Base-by-base conservation (phyloP, 2,113 vertebrate species). In the Zosterops pallidus region DNA sequence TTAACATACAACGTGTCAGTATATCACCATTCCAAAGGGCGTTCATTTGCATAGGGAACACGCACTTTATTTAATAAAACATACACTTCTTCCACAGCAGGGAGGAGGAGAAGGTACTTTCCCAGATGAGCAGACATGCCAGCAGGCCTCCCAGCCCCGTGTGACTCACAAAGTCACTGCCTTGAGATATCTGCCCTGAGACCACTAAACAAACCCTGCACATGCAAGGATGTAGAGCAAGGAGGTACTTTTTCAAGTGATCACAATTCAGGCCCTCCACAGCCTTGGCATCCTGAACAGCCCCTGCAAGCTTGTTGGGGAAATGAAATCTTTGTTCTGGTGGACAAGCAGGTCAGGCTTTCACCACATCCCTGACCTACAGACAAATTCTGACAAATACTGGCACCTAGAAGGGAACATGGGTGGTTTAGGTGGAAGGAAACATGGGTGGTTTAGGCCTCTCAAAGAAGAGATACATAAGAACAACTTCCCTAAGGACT, bases 1-100 rank as follows among this genome's bases (percentile, higher is more conserved):
- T 96, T 95, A 88, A 88, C 82, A 64, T 83, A 44, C 33, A 60
- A 3, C 9, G 21, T 92, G 92, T 92, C 91, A 83, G 75, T 60
- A 2, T 71, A 46, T 91, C 87, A 72, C 80, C 18, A 0, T 64
- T 89, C 72, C 31, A 68, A 53, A 82, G 84, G 22, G 78, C 9
- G 2, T 55, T 80, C 79, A 37, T 93, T 93, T 93, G 78, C 93
- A 44, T 41, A 19, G 56, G 82, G 80, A 94, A 29, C 86, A 37
- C 47, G 59, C 19, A 22, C 80, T 90, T 90, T 80, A 41, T 74
- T 86, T 52, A 63, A 84, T 93, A 75, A 93, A 93, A 83, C 72
- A 65, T 47, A 35, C 31, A 57, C 67, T 83, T 53, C 82, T 94
- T 52, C 78, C 57, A 41, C 39, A 47, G 92, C 78, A 90, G 87